Conservation (phyloP, 2,113 vertebrate genomes). For the Brachyhypopomus occidentalis region DNA sequence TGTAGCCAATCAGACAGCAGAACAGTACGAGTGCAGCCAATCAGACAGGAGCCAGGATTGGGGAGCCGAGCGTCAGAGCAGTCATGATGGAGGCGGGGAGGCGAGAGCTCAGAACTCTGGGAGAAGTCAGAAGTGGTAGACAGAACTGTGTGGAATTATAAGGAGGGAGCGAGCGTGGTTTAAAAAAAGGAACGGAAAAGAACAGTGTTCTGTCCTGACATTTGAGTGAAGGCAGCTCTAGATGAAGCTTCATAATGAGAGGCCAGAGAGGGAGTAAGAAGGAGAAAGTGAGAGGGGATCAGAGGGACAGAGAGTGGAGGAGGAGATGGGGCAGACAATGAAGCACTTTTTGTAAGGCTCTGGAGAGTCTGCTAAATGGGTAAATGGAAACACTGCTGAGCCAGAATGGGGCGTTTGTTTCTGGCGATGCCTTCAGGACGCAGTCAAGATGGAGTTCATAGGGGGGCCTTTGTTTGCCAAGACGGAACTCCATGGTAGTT, state of each 20-base stretch:
- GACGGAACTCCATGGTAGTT: conserved; percentile 23
- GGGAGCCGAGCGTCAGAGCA: conserved; percentile 2
- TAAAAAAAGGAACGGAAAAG: conserved; percentile 33
- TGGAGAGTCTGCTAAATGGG: background rate
- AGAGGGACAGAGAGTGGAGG: background rate
- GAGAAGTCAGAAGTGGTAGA: conserved; percentile 8
- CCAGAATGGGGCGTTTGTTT: conserved; percentile 54
- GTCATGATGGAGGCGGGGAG: conserved; percentile 29
- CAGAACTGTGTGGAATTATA: background rate
- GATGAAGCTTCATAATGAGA: background rate
- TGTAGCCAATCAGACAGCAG: conserved; percentile 21
- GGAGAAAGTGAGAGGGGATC: background rate
- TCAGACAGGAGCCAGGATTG: conserved; percentile 19
- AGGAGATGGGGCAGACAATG: background rate
- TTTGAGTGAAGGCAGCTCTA: conserved; percentile 17
- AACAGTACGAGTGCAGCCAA: conserved; percentile 6
- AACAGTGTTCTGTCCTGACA: conserved; percentile 7
- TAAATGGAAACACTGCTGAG: background rate
- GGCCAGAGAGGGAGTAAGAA: background rate
- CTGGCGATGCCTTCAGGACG: conserved; percentile 42
- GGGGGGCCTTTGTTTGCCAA: conserved; percentile 46
- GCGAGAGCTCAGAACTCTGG: conserved; percentile 25
- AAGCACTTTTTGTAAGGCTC: too few relatives aligned
- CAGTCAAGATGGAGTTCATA: conserved; percentile 33
- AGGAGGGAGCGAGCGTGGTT: background rate